Evolutionary conservation across 2,888 invertebrate species (phyloP), one percentile per base, ranked within the genome.

Genomic region (Blera fallax): DNA sequence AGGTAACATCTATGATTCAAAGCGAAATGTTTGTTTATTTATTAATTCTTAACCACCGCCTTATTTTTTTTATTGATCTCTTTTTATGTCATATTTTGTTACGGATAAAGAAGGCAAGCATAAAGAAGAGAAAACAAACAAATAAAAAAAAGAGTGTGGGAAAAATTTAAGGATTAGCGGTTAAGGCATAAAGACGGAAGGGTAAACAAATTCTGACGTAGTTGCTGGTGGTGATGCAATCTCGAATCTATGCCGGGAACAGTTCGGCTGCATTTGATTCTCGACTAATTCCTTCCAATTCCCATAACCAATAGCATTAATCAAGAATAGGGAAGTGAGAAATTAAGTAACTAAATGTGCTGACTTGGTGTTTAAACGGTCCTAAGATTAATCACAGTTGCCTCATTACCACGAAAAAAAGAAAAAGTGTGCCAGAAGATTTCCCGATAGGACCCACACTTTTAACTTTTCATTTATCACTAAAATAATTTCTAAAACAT

Each of bases 11-110:
- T 65, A 11, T 34, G 64, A 72, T 60, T 60, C 72, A 11, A 14
- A n/a, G n/a, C n/a, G 48, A 60, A 37, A 50, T 72, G 48, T 73
- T 72, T 72, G 60, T 34, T 65, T 64, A 48, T 64, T 64, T 48
- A 48, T 32, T 62, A 18, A 34, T 32, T 48, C 43, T 43, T 62
- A 27, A 62, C 62, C n/a, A 27, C 64, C 27, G 11, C 29, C 18
- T 8, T 14, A 3, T 48, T 6, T 37, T 18, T 7, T 52, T n/a
- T 52, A 37, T 69, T 27, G 54, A 56, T 43, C 43, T 43, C 18
- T 3, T 56, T 54, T 56, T 40, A 56, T 69, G 69, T 54, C 69
- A 54, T 43, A 69, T 54, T 69, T 69, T 52, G 56, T 43, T 56
- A 40, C 16, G 58, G 11, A 24, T 34, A n/a, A 50, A 18, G 24